phyloP scores from a whole-genome alignment of 2,113 vertebrate species.

The Setophaga petechia region DNA sequence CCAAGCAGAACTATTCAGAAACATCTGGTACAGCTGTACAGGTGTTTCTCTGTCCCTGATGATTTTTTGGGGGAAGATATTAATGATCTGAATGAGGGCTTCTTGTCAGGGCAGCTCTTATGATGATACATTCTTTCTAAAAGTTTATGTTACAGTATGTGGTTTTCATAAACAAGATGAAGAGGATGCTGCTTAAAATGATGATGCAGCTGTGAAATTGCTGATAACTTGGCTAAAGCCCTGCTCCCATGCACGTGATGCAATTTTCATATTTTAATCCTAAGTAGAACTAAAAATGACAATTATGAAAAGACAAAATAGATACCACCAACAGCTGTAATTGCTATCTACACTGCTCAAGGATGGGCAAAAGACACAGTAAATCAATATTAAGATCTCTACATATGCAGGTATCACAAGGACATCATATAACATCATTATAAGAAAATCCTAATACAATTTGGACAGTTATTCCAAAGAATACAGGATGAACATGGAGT shows the following conservation, averaged over 20 bases:
- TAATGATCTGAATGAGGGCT: slow-evolving; percentile 21
- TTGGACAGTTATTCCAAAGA: slow-evolving; percentile 73
- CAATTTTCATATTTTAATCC: slow-evolving; percentile 84
- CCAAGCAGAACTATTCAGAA: slow-evolving; percentile 41
- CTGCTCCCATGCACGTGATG: slow-evolving; percentile 56
- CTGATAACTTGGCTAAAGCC: slow-evolving; percentile 69
- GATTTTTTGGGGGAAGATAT: slow-evolving; percentile 33
- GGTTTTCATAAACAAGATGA: slow-evolving; percentile 71
- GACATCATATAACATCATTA: slow-evolving; percentile 82
- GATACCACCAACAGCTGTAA: slow-evolving; percentile 79
- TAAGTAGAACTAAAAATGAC: slow-evolving; percentile 79
- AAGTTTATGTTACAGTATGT: slow-evolving; percentile 56
- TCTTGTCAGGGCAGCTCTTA: slow-evolving; percentile 33
- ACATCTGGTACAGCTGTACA: slow-evolving; percentile 62
- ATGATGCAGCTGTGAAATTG: slow-evolving; percentile 44
- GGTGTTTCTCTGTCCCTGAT: slow-evolving; percentile 14
- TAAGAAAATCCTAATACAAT: slow-evolving; percentile 76
- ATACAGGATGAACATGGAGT: slow-evolving; percentile 16
- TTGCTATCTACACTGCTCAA: slow-evolving; percentile 72
- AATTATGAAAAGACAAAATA: slow-evolving; percentile 84
- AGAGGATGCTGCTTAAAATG: slow-evolving; percentile 49
- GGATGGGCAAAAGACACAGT: slow-evolving; percentile 72
- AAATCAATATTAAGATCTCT: slow-evolving; percentile 83
- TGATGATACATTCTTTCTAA: slow-evolving; percentile 16
- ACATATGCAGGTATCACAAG: slow-evolving; percentile 69